Evolutionary conservation across 2,888 invertebrate genomes (phyloP).

Genomic region (Thecocarcelia acutangulata): DNA sequence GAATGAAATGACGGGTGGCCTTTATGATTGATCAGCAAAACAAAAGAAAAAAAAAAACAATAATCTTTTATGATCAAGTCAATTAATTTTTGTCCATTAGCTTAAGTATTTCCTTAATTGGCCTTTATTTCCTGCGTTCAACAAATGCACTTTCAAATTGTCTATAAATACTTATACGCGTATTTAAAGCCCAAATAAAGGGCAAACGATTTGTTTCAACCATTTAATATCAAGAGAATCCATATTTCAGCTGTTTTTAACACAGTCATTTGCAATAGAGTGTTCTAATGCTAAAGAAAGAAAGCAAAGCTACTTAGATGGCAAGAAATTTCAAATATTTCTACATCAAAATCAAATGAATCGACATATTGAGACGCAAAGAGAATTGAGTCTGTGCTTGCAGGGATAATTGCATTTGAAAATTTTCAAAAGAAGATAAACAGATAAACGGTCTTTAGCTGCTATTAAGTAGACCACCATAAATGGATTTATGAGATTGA

Average conservation of each 20-base stretch:
- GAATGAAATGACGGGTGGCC: slow-evolving; percentile 31
- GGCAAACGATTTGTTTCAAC: too few species aligned
- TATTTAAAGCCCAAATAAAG: too few species aligned
- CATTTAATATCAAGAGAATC: too few species aligned
- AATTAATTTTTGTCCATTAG: slow-evolving; percentile 6
- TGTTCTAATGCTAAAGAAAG: not conserved
- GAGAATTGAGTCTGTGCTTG: slow-evolving; percentile 1
- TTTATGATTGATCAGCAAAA: slow-evolving; percentile 31
- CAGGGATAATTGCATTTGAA: slow-evolving; percentile 36
- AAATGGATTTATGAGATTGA: slow-evolving; percentile 30
- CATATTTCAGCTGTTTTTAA: too few species aligned
- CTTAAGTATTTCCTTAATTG: slow-evolving; percentile 4
- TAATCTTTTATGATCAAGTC: not conserved
- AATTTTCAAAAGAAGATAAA: slow-evolving; percentile 17
- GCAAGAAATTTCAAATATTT: slow-evolving; percentile 5
- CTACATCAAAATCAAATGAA: slow-evolving; percentile 13
- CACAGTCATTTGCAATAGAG: too few species aligned
- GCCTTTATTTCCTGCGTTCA: not conserved
- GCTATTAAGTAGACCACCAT: slow-evolving; percentile 20
- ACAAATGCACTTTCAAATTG: slow-evolving; percentile 2
- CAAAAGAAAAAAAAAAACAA: slow-evolving; percentile 18
- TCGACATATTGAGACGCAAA: not conserved
- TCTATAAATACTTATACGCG: too few species aligned
- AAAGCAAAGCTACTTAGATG: not conserved
- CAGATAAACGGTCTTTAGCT: slow-evolving; percentile 4